A percentile compares a stretch with the other conserved stretches of the same genome.
These are phyloP conservation scores for Proisotoma minuta DNA, from an alignment of 2,888 invertebrate species.

Conservation along the genomic window DNA sequence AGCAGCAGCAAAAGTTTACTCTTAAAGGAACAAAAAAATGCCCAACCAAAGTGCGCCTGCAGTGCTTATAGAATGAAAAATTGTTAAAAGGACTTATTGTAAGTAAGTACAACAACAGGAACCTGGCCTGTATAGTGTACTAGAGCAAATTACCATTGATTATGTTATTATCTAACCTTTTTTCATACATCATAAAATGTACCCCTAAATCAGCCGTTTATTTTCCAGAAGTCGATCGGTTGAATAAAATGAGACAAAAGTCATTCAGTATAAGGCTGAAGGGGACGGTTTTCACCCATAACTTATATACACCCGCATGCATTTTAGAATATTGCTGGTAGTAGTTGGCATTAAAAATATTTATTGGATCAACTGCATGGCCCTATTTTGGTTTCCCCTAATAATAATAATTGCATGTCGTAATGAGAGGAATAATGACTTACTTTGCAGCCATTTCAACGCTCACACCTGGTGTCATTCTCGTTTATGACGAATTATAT, in stretches of 20 bases:
- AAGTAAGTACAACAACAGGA: too few relatives aligned
- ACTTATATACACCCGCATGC: neutral
- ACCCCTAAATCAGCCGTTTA: slow-evolving; percentile 35
- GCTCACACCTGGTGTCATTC: slow-evolving; percentile 47
- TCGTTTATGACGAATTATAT: slow-evolving; percentile 41
- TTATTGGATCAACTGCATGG: neutral
- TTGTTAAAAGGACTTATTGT: too few relatives aligned
- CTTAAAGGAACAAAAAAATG: too few relatives aligned
- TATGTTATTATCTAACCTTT: slow-evolving; percentile 41
- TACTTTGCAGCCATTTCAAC: slow-evolving; percentile 33
- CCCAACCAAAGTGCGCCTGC: too few relatives aligned
- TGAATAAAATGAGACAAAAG: neutral
- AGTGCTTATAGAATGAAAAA: too few relatives aligned
- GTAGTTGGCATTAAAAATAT: too few relatives aligned
- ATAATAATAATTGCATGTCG: slow-evolving; percentile 19
- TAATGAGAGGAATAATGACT: slow-evolving; percentile 30
- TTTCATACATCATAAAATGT: slow-evolving; percentile 42
- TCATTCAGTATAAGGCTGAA: neutral
- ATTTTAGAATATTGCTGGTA: neutral
- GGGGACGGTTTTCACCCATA: neutral
- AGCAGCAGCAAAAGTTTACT: neutral
- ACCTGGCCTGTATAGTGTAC: too few relatives aligned
- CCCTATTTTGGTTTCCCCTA: neutral
- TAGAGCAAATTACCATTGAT: slow-evolving; percentile 38
- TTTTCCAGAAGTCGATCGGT: slow-evolving; percentile 3